Conservation (phyloP, 2,113 vertebrate genomes). For the Ptychochromis oligacanthus region DNA sequence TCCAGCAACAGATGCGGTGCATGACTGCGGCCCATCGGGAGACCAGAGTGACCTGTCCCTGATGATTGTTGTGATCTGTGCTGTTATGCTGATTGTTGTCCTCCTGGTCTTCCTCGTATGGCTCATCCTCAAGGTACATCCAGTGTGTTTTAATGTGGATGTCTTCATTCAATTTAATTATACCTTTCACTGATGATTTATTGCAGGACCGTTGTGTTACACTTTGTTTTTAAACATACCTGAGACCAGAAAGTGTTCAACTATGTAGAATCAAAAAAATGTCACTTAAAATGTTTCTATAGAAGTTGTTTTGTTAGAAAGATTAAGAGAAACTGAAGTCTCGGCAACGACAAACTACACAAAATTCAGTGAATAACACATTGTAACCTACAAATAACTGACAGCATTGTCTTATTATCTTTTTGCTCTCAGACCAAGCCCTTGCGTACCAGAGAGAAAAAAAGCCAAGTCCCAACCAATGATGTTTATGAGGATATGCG, state of each 20-base stretch:
- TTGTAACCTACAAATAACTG: neutral
- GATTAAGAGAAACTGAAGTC: neutral
- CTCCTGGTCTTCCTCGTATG: neutral
- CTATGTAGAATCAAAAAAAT: neutral
- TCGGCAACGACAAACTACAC: neutral
- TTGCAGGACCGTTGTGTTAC: too few relatives aligned
- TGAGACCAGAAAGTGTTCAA: neutral
- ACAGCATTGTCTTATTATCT: neutral
- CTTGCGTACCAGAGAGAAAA: neutral
- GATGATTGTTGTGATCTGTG: neutral
- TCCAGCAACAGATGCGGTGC: accelerated
- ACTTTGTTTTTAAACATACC: neutral
- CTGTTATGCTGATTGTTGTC: neutral
- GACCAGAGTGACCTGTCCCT: neutral
- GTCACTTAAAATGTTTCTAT: neutral
- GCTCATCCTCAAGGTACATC: neutral
- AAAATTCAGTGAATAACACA: neutral
- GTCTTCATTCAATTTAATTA: too few relatives aligned
- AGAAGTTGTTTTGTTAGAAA: neutral
- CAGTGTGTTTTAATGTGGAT: neutral
- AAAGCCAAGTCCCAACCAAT: neutral
- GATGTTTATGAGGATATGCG: constrained; percentile 78
- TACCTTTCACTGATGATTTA: too few relatives aligned
- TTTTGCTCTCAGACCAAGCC: constrained; percentile 17
- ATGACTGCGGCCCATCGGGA: accelerated